Conservation (phyloP, 2,113 vertebrate species). For the Lutjanus erythropterus region DNA sequence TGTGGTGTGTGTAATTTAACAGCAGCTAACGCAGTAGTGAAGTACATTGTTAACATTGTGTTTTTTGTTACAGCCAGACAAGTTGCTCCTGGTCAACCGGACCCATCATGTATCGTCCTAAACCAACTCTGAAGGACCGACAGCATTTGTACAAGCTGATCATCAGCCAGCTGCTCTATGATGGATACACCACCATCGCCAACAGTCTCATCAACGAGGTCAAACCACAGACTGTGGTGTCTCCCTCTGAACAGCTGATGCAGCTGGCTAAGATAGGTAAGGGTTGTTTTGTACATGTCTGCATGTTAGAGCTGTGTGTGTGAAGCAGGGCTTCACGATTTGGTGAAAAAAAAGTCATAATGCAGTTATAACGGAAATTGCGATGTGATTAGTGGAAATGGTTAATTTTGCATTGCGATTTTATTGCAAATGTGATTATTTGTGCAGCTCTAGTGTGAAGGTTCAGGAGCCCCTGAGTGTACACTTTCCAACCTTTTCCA, state of each 20-base stretch:
- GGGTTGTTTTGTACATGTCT: background rate
- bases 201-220: slow-evolving; percentile 96
- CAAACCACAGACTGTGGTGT: slow-evolving; percentile 93
- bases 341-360: too few species aligned
- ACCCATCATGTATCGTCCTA: slow-evolving; percentile 92
- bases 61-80: slow-evolving; percentile 23
- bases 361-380: too few species aligned
- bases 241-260: slow-evolving; percentile 97
- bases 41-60: background rate
- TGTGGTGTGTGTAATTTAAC: rapidly evolving
- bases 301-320: background rate
- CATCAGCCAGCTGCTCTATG: slow-evolving; percentile 97
- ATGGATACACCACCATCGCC: slow-evolving; percentile 97
- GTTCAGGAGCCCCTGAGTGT: background rate
- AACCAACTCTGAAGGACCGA: slow-evolving; percentile 96
- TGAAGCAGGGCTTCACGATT: too few species aligned
- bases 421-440: too few species aligned
- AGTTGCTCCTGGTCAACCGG: background rate
- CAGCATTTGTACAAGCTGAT: slow-evolving; percentile 98
- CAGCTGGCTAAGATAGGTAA: slow-evolving; percentile 97
- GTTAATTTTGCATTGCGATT: too few species aligned
- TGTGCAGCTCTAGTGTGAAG: too few species aligned
- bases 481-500: slow-evolving; percentile 59
- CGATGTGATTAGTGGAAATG: too few species aligned
- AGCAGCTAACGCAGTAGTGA: background rate